These are phyloP conservation scores for Cloeon dipterum DNA, from an alignment of 2,888 invertebrate genomes.

Conservation along the genomic window DNA sequence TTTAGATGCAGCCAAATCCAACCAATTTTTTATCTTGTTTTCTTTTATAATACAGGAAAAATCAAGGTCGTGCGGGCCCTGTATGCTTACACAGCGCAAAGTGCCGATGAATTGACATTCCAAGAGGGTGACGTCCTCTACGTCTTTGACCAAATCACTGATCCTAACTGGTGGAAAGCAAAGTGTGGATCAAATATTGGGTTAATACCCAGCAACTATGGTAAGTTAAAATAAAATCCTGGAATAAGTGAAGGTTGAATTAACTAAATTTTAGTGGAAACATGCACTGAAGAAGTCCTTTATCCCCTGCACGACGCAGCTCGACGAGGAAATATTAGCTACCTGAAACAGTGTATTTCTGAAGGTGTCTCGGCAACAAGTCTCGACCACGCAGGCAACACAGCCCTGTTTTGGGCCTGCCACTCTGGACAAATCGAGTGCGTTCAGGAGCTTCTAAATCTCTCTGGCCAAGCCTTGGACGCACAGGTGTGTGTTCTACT, in stretches of 20 bases:
- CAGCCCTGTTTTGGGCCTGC: conserved; percentile 40
- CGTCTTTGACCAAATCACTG: conserved; percentile 24
- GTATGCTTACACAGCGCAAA: conserved; percentile 29
- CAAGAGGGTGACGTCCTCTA: conserved; percentile 37
- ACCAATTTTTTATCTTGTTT: too few relatives aligned
- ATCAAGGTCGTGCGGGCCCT: conserved; percentile 30
- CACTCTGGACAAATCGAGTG: conserved; percentile 34
- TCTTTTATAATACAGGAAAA: conserved; percentile 16
- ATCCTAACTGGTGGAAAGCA: conserved; percentile 30
- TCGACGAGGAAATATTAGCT: conserved; percentile 32
- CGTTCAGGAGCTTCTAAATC: conserved; percentile 23
- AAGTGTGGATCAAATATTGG: conserved; percentile 26
- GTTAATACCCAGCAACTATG: conserved; percentile 34
- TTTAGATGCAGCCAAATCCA: too few relatives aligned
- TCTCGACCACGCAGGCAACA: conserved; percentile 36
- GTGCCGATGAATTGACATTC: conserved; percentile 34
- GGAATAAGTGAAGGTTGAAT: too few relatives aligned
- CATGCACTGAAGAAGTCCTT: conserved; percentile 29
- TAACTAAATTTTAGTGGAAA: conserved; percentile 28
- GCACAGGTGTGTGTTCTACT: conserved; percentile 14
- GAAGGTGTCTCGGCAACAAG: conserved; percentile 37
- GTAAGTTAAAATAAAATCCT: too few relatives aligned
- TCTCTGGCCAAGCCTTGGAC: conserved; percentile 18
- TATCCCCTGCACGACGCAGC: conserved; percentile 40
- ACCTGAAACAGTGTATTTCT: conserved; percentile 30